Base-by-base conservation (phyloP, 53 echinoderm and acorn worm genomes). In the Henricia sp. region DNA sequence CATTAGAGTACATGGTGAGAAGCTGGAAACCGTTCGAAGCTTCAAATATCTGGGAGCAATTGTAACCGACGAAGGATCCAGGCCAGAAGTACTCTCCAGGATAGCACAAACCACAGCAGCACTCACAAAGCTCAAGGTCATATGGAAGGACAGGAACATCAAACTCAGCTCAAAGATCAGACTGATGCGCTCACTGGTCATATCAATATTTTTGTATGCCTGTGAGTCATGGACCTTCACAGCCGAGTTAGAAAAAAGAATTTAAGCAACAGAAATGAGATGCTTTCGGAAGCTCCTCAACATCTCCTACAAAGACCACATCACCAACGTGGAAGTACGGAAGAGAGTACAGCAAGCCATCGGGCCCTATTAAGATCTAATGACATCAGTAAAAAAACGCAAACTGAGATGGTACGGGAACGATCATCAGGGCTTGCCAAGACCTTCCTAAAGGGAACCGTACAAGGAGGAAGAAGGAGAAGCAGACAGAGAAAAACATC, bases 221-320 rank as follows among this genome's bases (percentile, higher is more conserved):
- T 82, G 82, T 66, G 82, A 82, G 20, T 67, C 82, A 20, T 82
- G 67, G 63, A 77, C 55, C 3, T 60, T 77, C 32, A 77, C 36
- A 30, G 20, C 77, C 4, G 88, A 83, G 36, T 58, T 88, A 19
- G 20, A 88, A 53, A 88, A 20, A 29, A 83, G 33, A 42, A 83
- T 88, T n/a, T n/a, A n/a, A n/a, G n/a, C n/a, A n/a, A n/a, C n/a
- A n/a, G n/a, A n/a, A n/a, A n/a, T n/a, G n/a, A n/a, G n/a, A n/a
- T n/a, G n/a, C n/a, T n/a, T n/a, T n/a, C n/a, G n/a, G n/a, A n/a
- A n/a, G n/a, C n/a, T n/a, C n/a, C n/a, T n/a, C n/a, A n/a, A n/a
- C n/a, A n/a, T n/a, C n/a, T n/a, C n/a, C n/a, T n/a, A n/a, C n/a
- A n/a, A n/a, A n/a, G n/a, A n/a, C n/a, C n/a, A n/a, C n/a, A n/a